Percentiles rank a stretch among this genome's conserved stretches.
phyloP scores from a whole-genome alignment of 2,113 vertebrate genomes.

The Malurus alboscapulatus region DNA sequence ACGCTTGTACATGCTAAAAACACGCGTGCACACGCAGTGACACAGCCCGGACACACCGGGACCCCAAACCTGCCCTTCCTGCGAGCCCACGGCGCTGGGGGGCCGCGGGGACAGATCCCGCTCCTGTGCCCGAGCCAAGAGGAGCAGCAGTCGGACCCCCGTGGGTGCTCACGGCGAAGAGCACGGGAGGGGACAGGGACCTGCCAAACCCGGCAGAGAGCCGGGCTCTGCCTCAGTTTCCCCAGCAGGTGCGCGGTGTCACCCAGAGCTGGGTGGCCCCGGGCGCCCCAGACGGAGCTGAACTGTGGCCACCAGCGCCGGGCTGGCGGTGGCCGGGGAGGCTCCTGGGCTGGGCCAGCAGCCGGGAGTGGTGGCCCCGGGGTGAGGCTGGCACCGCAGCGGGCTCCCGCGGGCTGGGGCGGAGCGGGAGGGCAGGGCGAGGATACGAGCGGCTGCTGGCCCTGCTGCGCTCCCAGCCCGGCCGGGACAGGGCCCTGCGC shows the following conservation, averaged over 20 bases:
- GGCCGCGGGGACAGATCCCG: fast-evolving
- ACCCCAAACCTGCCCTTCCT: fast-evolving
- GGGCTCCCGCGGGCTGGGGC: background rate
- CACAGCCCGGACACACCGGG: background rate
- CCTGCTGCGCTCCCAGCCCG: conserved; percentile 71
- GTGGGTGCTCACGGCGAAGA: background rate
- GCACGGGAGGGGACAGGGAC: background rate
- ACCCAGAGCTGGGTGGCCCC: background rate
- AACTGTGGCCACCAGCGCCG: fast-evolving
- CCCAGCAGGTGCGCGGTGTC: background rate
- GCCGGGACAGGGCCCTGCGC: conserved; percentile 26
- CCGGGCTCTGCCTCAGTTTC: background rate
- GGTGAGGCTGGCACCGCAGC: background rate
- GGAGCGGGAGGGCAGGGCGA: background rate
- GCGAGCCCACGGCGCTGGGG: fast-evolving
- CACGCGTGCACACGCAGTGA: background rate
- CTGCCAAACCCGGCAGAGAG: background rate
- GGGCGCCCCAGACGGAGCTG: background rate
- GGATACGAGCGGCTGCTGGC: conserved; percentile 12
- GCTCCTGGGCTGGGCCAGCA: background rate
- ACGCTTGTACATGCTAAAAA: too few relatives aligned
- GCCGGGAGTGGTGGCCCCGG: background rate
- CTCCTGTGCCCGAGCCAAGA: fast-evolving
- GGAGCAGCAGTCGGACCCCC: fast-evolving
- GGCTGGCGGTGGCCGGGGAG: background rate